phyloP scores from a whole-genome alignment of 2,113 vertebrate species.

The Dolichallabes microphthalmus region DNA sequence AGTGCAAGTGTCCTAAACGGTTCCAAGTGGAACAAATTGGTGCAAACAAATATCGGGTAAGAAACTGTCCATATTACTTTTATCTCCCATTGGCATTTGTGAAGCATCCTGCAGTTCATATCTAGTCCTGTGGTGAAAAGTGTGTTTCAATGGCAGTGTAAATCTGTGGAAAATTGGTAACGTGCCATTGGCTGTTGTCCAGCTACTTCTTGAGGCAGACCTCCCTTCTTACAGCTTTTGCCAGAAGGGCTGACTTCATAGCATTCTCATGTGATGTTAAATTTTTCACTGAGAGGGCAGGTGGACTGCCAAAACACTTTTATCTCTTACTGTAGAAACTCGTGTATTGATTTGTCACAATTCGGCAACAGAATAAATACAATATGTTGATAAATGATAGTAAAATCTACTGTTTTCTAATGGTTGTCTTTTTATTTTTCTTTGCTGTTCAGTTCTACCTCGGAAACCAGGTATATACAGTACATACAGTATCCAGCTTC shows the following conservation, averaged over 20 bases:
- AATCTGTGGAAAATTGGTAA: conserved; percentile 56
- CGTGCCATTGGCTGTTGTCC: conserved; percentile 36
- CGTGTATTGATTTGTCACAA: neutral
- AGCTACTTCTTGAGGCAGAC: conserved; percentile 37
- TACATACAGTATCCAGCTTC: conserved; percentile 33
- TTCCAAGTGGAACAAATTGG: conserved; percentile 99
- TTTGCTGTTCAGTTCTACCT: conserved; percentile 98
- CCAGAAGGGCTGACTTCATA: conserved; percentile 48
- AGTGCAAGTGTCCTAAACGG: conserved; percentile 97
- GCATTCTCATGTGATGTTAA: conserved; percentile 35
- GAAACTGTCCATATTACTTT: conserved; percentile 48
- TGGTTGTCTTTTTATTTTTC: conserved; percentile 79
- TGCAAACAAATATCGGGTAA: conserved; percentile 98
- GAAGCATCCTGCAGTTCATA: neutral
- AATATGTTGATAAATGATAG: conserved; percentile 14
- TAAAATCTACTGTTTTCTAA: conserved; percentile 62
- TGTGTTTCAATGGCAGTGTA: conserved; percentile 38
- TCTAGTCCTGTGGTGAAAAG: conserved; percentile 24
- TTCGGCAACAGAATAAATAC: neutral
- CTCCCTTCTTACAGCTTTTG: conserved; percentile 15
- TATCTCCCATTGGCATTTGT: neutral
- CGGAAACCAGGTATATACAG: conserved; percentile 96
- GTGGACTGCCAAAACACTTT: conserved; percentile 23
- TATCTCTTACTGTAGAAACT: neutral
- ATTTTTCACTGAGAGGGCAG: conserved; percentile 26